Evolutionary conservation across 2,797 vertebrate genomes (phyloP).

Genomic region (Pogoniulus pusillus): DNA sequence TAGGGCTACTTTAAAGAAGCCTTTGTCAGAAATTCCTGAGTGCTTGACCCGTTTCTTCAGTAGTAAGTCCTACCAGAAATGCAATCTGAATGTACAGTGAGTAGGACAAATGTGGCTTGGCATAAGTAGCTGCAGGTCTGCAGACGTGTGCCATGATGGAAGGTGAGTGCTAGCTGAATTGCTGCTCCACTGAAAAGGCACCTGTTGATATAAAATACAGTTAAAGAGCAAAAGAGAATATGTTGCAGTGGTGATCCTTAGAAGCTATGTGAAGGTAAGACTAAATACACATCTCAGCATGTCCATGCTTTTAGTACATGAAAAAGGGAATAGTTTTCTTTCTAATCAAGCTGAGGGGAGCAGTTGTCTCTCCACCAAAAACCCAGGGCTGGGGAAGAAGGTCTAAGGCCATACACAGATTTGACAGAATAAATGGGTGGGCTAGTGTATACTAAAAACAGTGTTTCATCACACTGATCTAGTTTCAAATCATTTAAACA

Average conservation of each 20-base stretch:
- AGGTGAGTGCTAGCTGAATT: constrained; percentile 53
- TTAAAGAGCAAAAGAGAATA: neutral
- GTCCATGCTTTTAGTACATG: accelerated
- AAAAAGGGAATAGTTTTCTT: neutral
- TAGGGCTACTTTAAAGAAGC: constrained; percentile 50
- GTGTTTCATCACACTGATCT: neutral
- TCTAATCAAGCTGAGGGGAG: neutral
- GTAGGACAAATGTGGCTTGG: constrained; percentile 38
- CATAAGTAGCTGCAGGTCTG: constrained; percentile 44
- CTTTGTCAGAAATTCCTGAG: constrained; percentile 43
- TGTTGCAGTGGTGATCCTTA: neutral
- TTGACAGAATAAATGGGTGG: neutral
- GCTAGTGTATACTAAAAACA: neutral
- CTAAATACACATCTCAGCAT: neutral
- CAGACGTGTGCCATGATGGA: constrained; percentile 48
- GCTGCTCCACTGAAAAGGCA: constrained; percentile 19
- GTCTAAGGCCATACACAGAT: neutral
- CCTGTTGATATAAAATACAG: constrained; percentile 54
- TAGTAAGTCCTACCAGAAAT: constrained; percentile 1
- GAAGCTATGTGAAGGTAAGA: neutral
- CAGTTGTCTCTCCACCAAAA: neutral
- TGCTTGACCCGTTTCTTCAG: neutral
- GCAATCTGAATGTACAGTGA: neutral
- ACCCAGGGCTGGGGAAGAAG: neutral
- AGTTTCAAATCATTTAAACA: neutral